Evolutionary conservation across 2,797 vertebrate genomes (phyloP).

Genomic region (Leuciscus waleckii): DNA sequence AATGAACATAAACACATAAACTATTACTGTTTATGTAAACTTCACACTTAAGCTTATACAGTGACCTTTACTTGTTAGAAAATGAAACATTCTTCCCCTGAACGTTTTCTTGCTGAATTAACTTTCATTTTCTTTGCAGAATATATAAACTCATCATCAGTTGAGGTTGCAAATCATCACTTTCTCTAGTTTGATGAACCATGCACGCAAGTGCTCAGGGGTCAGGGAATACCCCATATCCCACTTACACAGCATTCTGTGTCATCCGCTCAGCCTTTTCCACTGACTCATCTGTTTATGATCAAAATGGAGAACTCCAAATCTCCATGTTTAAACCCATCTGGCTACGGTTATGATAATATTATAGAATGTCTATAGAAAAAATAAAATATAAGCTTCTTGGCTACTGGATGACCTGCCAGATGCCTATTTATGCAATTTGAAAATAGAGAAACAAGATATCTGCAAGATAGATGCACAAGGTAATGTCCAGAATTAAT

Average conservation of each 20-base stretch:
- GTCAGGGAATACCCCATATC: slow-evolving; percentile 20
- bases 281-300: slow-evolving; percentile 19
- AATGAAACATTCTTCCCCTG: background rate
- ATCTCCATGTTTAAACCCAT: background rate
- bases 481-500: background rate
- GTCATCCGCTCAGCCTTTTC: background rate
- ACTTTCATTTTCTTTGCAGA: background rate
- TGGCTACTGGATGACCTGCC: background rate
- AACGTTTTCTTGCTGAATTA: background rate
- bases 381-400: background rate
- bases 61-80: background rate
- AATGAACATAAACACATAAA: background rate
- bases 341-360: background rate
- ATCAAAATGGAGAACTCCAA: slow-evolving; percentile 1
- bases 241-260: slow-evolving; percentile 16
- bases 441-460: background rate
- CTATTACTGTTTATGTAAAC: background rate
- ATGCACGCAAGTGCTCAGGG: background rate
- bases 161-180: slow-evolving; percentile 1
- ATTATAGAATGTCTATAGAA: background rate
- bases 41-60: background rate
- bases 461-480: background rate
- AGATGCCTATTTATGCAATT: background rate
- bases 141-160: background rate
- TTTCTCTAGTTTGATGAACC: background rate